These are phyloP conservation scores for Gasteruption jaculator DNA, from an alignment of 2,888 invertebrate genomes.

Conservation along the genomic window DNA sequence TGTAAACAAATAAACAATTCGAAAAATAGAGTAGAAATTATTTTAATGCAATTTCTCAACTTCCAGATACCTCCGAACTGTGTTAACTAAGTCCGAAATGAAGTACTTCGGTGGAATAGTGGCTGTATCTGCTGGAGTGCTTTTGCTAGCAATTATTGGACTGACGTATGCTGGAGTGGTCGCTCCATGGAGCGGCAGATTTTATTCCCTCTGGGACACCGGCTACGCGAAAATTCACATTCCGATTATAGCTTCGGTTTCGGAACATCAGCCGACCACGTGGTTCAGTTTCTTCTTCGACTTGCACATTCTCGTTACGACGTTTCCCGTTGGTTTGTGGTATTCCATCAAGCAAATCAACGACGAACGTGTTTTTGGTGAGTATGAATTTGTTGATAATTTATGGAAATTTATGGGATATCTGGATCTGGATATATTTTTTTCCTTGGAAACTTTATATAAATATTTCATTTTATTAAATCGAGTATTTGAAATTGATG, in stretches of 20 bases:
- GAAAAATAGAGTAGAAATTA: no score
- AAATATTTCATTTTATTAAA: no score
- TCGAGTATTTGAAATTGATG: not conserved
- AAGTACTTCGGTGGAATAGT: conserved; percentile 76
- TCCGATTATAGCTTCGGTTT: conserved; percentile 98
- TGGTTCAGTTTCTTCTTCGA: conserved; percentile 99
- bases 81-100: conserved; percentile 85
- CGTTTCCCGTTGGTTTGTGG: conserved; percentile 98
- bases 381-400: conserved; percentile 9
- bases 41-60: conserved; percentile 4
- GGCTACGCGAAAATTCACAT: conserved; percentile 99
- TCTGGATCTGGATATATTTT: no score
- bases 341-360: conserved; percentile 97
- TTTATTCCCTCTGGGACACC: conserved; percentile 99
- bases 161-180: conserved; percentile 94
- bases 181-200: conserved; percentile 80
- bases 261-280: conserved; percentile 99
- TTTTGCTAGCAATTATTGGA: conserved; percentile 78
- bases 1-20: no score
- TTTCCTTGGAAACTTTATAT: not conserved
- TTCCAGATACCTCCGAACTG: conserved; percentile 70
- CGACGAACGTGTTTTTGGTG: conserved; percentile 96
- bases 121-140: conserved; percentile 64
- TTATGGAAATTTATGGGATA: not conserved
- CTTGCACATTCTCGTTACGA: conserved; percentile 91